phyloP scores from a whole-genome alignment of 1,140 invertebrate genomes.

The Drosophila novamexicana region DNA sequence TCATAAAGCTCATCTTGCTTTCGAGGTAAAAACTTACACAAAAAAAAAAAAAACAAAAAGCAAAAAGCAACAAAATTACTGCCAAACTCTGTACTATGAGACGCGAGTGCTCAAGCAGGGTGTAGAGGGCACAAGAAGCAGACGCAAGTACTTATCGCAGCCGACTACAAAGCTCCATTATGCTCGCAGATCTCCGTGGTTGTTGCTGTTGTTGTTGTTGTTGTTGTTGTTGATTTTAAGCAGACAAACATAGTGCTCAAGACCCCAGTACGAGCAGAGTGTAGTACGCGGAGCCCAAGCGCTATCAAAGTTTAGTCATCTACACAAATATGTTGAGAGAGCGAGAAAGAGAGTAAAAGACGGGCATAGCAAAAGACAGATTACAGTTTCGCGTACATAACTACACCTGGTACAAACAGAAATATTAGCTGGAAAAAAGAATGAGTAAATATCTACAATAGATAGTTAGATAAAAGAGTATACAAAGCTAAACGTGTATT shows the following conservation, averaged over 20 bases:
- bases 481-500: slow-evolving; percentile 6
- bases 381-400: slow-evolving; percentile 32
- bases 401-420: slow-evolving; percentile 43
- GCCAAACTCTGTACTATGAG: slow-evolving; percentile 23
- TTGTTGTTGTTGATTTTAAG: slow-evolving; percentile 36
- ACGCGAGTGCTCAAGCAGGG: background rate
- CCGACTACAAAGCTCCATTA: slow-evolving; percentile 45
- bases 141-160: slow-evolving; percentile 45
- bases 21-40: slow-evolving; percentile 69
- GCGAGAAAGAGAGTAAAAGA: slow-evolving; percentile 17
- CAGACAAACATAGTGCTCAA: slow-evolving; percentile 38
- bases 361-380: slow-evolving; percentile 27
- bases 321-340: slow-evolving; percentile 68
- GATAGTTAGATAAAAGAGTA: slow-evolving; percentile 25
- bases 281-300: slow-evolving; percentile 27
- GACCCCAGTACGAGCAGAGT: slow-evolving; percentile 9
- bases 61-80: slow-evolving; percentile 8
- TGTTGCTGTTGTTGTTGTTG: slow-evolving; percentile 16
- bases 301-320: slow-evolving; percentile 74
- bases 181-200: slow-evolving; percentile 36
- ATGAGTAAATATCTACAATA: slow-evolving; percentile 47
- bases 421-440: slow-evolving; percentile 52
- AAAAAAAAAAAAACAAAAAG: slow-evolving; percentile 2
- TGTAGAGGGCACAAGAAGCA: slow-evolving; percentile 4
- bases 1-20: slow-evolving; percentile 79